phyloP scores from a whole-genome alignment of 2,797 vertebrate genomes.

The Paguma larvata region DNA sequence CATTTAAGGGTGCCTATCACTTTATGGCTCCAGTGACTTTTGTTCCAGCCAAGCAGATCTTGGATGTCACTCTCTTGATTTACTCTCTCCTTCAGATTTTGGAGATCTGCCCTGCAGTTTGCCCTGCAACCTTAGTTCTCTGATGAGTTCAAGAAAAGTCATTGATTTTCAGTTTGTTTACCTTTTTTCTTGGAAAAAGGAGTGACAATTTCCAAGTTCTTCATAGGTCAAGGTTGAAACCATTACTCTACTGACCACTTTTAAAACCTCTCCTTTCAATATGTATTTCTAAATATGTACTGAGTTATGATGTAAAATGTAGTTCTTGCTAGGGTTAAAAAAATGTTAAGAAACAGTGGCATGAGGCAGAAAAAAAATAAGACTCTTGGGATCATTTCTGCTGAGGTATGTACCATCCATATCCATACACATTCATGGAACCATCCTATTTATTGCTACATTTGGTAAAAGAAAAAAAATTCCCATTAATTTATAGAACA shows the following conservation, averaged over 20 bases:
- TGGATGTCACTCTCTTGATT: not conserved
- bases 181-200: not conserved
- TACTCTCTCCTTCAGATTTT: not conserved
- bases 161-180: not conserved
- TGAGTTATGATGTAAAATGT: not conserved
- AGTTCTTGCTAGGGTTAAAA: not conserved
- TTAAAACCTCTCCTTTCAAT: not conserved
- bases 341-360: not conserved
- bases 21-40: not conserved
- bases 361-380: not conserved
- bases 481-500: not conserved
- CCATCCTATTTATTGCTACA: not conserved
- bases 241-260: not conserved
- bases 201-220: not conserved
- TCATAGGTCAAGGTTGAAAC: not conserved
- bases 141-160: not conserved
- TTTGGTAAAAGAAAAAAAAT: constrained; percentile 41
- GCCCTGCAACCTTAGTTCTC: not conserved
- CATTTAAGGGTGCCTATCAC: not conserved
- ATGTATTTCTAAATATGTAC: not conserved
- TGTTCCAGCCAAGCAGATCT: not conserved
- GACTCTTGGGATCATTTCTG: not conserved
- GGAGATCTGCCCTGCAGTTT: not conserved
- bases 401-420: not conserved
- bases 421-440: not conserved